These are phyloP conservation scores for Pelusios castaneus DNA, from an alignment of 2,113 vertebrate genomes.

Conservation along the genomic window DNA sequence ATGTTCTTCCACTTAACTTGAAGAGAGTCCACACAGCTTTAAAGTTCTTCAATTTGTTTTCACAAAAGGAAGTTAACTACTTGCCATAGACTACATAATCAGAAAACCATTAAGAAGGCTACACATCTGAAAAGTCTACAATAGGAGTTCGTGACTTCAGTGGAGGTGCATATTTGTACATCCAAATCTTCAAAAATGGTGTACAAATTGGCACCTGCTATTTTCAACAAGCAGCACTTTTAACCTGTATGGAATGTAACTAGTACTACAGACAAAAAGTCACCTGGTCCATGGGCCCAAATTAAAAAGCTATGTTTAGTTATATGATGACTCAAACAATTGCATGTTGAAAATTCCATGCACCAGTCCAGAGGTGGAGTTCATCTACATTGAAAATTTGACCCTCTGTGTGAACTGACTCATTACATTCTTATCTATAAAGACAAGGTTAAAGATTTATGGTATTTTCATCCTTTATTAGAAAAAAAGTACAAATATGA, in stretches of 20 bases:
- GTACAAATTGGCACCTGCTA: fast-evolving
- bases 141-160: neutral
- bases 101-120: neutral
- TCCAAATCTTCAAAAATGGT: neutral
- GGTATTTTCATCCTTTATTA: neutral
- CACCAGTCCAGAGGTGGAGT: neutral
- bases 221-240: neutral
- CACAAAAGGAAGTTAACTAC: neutral
- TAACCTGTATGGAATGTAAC: fast-evolving
- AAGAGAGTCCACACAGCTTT: neutral
- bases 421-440: neutral
- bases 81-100: neutral
- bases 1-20: neutral
- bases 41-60: fast-evolving
- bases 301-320: neutral
- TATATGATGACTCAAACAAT: neutral
- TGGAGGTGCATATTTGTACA: neutral
- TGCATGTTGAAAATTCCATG: neutral
- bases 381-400: neutral
- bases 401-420: neutral
- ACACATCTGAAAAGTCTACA: neutral
- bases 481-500: neutral
- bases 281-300: neutral
- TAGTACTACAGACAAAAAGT: neutral
- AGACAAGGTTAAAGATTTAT: neutral